Conservation (phyloP, 2,797 vertebrate species). For the Artibeus jamaicensis region DNA sequence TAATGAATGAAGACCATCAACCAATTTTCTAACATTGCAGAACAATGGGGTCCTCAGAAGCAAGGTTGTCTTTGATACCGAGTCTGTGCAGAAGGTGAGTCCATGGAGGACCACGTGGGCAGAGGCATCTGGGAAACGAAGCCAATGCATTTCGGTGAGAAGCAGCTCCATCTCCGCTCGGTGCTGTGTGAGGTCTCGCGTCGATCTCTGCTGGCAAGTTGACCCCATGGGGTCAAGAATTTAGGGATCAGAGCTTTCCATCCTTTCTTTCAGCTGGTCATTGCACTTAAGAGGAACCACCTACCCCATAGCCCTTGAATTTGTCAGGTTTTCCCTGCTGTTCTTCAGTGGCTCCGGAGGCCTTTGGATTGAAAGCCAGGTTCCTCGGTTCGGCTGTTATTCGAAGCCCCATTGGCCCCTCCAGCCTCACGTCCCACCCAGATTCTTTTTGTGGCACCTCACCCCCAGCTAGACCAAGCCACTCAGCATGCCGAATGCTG, state of each 20-base stretch:
- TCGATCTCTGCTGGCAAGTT: background rate
- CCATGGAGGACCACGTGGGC: no score
- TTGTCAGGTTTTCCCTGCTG: background rate
- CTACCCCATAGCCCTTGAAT: background rate
- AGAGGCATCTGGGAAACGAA: background rate
- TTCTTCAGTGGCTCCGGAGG: background rate
- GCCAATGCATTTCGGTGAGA: background rate
- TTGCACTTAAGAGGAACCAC: background rate
- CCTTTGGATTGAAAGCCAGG: background rate
- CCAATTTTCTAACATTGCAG: background rate
- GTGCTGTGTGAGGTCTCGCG: background rate
- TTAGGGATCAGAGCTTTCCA: background rate
- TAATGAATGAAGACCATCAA: background rate
- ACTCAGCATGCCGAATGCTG: accelerated
- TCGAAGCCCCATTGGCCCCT: background rate
- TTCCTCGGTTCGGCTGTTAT: background rate
- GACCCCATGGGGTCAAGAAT: background rate
- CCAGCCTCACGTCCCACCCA: accelerated
- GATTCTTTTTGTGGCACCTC: background rate
- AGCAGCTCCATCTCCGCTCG: accelerated
- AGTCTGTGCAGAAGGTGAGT: background rate
- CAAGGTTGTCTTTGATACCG: background rate
- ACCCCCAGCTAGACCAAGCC: background rate
- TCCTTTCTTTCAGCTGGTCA: background rate
- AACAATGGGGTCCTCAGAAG: background rate